Conservation (phyloP, 2,888 invertebrate species). For the Polydrusus pterygomalis region DNA sequence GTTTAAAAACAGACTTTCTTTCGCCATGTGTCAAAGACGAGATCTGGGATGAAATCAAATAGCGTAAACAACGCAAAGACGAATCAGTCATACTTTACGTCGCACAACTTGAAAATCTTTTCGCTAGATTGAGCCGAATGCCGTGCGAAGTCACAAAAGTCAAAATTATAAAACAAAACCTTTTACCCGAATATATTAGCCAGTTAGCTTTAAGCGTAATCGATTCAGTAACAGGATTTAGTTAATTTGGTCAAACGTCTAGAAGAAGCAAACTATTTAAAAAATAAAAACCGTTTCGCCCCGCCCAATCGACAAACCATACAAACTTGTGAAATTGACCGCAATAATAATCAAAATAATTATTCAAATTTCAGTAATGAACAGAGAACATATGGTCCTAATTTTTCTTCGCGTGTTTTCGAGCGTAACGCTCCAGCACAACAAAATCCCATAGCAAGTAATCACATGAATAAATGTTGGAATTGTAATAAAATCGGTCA, state of each 20-base stretch:
- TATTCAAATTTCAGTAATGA: neutral
- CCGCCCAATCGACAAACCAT: neutral
- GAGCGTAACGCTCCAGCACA: neutral
- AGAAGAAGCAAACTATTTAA: conserved; percentile 14
- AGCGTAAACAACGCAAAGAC: conserved; percentile 28
- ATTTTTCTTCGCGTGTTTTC: neutral
- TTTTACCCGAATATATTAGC: conserved; percentile 19
- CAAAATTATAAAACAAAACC: conserved; percentile 16
- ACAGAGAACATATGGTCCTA: neutral
- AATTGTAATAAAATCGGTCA: conserved; percentile 25
- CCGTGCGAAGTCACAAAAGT: conserved; percentile 27
- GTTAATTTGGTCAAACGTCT: conserved; percentile 14
- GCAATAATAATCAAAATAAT: conserved; percentile 4
- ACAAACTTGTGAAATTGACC: neutral
- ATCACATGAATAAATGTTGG: neutral
- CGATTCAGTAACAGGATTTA: neutral
- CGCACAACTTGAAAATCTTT: conserved; percentile 34
- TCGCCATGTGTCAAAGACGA: too few species aligned
- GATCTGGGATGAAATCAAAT: conserved; percentile 40
- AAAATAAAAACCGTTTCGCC: neutral
- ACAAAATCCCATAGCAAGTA: neutral
- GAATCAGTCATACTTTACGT: conserved; percentile 36
- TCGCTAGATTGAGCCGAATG: conserved; percentile 25
- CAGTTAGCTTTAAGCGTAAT: conserved; percentile 11
- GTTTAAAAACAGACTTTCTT: neutral